Evolutionary conservation across 2,797 vertebrate genomes (phyloP), one percentile per base, ranked within the genome.

Genomic region (Eurystomus glaucurus): DNA sequence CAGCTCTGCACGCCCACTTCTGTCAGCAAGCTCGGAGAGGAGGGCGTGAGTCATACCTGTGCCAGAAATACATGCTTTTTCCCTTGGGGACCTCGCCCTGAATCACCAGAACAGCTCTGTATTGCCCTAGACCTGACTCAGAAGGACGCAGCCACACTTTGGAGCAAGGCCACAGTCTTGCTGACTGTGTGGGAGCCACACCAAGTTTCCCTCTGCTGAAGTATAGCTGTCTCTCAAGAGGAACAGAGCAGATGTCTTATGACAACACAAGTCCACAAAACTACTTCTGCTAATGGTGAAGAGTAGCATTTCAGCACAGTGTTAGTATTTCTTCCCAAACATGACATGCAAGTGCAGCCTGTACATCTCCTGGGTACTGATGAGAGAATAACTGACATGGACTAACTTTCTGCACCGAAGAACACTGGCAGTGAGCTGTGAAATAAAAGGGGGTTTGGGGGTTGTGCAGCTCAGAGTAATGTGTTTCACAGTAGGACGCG

Each of bases 281-380:
- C 69, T 55, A 11, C 76, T 94, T 92, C 66, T 93, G 81, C 87
- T 93, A 90, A 75, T 84, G 64, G 71, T 93, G 78, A 94, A 96
- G 74, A 5, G 14, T 92, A 95, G 83, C 2, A 3, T 86, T 95
- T 91, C 55, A 85, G 22, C 17, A 11, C 28, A 61, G 48, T 41
- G 62, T 91, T 88, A 91, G 66, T 90, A 89, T 85, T 90, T 95
- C 85, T 94, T 95, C 79, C 64, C 52, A 88, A 95, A 95, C 58
- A 15, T 41, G 55, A 66, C 78, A 69, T 54, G 19, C 22, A 93
- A 96, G 70, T 75, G 50, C 60, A 64, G 80, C 52, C 33, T 45
- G 37, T 96, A 26, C 70, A 80, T 97, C 89, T 97, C 75, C 62
- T 85, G 78, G 81, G 41, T 85, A 58, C 54, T 88, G 60, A 52